Evolutionary conservation across 2,797 vertebrate species (phyloP).

Genomic region (Pangasius larnaudii): DNA sequence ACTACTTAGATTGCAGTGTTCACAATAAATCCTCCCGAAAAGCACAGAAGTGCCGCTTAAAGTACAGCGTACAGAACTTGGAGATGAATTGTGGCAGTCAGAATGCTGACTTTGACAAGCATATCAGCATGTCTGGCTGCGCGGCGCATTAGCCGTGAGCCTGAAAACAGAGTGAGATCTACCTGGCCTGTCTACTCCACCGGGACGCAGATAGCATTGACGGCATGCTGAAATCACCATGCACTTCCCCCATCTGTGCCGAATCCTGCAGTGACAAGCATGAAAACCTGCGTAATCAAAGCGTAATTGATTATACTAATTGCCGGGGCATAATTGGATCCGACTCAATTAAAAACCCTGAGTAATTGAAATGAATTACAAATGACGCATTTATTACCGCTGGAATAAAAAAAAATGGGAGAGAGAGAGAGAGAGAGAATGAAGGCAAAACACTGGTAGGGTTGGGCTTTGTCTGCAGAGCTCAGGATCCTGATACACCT

Average conservation of each 20-base stretch:
- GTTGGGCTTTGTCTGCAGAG: constrained; percentile 62
- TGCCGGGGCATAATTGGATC: constrained; percentile 82
- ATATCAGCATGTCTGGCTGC: constrained; percentile 57
- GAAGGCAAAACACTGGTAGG: constrained; percentile 50
- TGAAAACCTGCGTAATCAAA: constrained; percentile 70
- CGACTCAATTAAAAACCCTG: constrained; percentile 82
- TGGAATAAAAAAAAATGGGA: constrained; percentile 50
- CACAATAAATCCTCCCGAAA: constrained; percentile 55
- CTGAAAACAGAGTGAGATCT: constrained; percentile 58
- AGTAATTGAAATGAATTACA: constrained; percentile 81
- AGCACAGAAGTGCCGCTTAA: constrained; percentile 58
- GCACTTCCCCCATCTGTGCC: constrained; percentile 72
- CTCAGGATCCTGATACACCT: constrained; percentile 73
- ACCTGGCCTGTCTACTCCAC: constrained; percentile 57
- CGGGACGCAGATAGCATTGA: constrained; percentile 62
- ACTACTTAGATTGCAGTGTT: constrained; percentile 53
- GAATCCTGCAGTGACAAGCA: constrained; percentile 78
- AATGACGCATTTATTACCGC: constrained; percentile 65
- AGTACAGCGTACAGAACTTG: constrained; percentile 53
- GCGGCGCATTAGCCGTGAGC: constrained; percentile 50
- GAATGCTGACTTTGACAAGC: constrained; percentile 62
- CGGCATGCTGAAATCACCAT: constrained; percentile 62
- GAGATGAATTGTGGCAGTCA: constrained; percentile 62
- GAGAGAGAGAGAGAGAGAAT: constrained; percentile 36
- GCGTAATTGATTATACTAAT: constrained; percentile 85